Base-by-base conservation (phyloP, 1,140 invertebrate genomes). In the Centruroides vittatus region DNA sequence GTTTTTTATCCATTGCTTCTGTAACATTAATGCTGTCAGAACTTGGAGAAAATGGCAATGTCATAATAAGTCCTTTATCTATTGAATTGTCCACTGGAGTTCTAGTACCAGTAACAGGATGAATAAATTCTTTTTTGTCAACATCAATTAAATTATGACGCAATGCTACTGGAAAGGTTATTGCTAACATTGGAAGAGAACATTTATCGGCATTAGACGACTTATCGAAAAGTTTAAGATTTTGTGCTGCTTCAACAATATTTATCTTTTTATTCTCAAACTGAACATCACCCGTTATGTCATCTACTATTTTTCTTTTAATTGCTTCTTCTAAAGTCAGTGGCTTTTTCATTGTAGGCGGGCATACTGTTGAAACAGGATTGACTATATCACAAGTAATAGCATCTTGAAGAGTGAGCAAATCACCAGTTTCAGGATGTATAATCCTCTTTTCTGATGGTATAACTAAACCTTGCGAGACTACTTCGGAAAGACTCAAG, bases 381-480 rank as follows among this genome's bases (percentile, higher is more conserved):
- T 92, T 86, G 56, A 93, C 79, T 63, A 92, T 87, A 73, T 91
- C 88, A 74, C 88, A 91, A 59, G 84, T 78, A 55, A 93, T 86
- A 9, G 88, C 88, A 78, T 93, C 86, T 61, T 81, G 79, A 52
- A 92, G 77, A 49, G 80, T 85, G 50, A 93, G 74, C 65, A 80
- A 78, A 60, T 74, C 78, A 8, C 89, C 89, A 35, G 86, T 89
- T 78, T 92, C 89, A 9, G 93, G 93, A 75, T 97, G 91, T 61
- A 93, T 82, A 64, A 97, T 85, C 73, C 85, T 86, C 60, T 84
- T 82, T 48, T 82, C 83, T 36, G 79, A 69, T 12, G 80, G 76
- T 73, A 92, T 84, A 61, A 89, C 80, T 11, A 95, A 76, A 60
- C 90, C 92, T 74, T 89, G 87, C 65, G 83, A 78, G 58, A 88